Base-by-base conservation (phyloP, 2,888 invertebrate species). In the Orthosia gothica region DNA sequence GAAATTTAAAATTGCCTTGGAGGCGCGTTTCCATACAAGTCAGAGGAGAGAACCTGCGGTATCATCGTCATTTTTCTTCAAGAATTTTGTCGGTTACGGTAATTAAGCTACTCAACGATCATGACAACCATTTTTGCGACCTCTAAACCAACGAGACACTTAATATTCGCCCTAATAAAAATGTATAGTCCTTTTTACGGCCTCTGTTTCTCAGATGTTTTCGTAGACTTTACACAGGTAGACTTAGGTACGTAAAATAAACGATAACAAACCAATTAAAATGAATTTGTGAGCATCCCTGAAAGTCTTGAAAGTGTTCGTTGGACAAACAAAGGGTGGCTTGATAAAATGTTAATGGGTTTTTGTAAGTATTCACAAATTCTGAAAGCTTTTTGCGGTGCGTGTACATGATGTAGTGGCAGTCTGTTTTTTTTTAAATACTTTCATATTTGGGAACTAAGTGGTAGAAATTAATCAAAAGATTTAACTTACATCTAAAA, bases 331-430 rank as follows among this genome's bases (percentile, higher is more conserved):
- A 67, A 79, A 79, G 52, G 66, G 5, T 66, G 50, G 54, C 40
- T 49, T 55, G 55, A 32, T 23, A 65, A 82, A 68, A 67, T 40
- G 47, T 58, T 77, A 80, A 81, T 80, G 81, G 70, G 54, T 65
- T 68, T 74, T 47, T 52, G 61, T 49, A 59, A 32, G 63, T 26
- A 79, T 68, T 80, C n/a, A 61, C 32, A 58, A 74, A 80, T 71
- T 84, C n/a, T 65, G 23, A 74, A 65, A 65, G 63, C 61, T 71
- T 74, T 83, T 67, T 23, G 23, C 32, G 64, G 50, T 1, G 49
- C 50, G 16, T 65, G 67, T 52, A 65, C 32, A 18, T 20, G 15
- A 69, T 20, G 20, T 15, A 13, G 12, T 40, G 16, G 4, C 45
- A n/a, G 76, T 50, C 3, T 2, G 76, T 67, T 40, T n/a, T 76